These are phyloP conservation scores for Ochropacha duplaris DNA, from an alignment of 2,888 invertebrate genomes.

Conservation along the genomic window DNA sequence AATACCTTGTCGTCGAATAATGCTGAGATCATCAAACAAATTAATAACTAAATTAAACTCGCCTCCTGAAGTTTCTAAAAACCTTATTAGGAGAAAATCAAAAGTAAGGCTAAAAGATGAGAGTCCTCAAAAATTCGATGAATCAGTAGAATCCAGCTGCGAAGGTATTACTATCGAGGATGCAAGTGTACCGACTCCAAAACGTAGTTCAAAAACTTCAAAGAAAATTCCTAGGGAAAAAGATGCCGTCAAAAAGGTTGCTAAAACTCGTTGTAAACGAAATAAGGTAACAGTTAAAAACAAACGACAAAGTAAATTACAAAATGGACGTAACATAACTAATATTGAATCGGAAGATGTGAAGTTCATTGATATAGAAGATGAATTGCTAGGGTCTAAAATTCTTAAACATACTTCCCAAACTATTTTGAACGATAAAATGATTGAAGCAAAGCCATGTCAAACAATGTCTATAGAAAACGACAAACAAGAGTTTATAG, in stretches of 20 bases:
- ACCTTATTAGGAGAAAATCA: slow-evolving; percentile 18
- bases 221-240: background rate
- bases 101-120: slow-evolving; percentile 25
- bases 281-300: background rate
- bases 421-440: background rate
- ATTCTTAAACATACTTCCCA: slow-evolving; percentile 27
- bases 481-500: background rate
- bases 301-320: slow-evolving; percentile 11
- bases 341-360: background rate
- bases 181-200: background rate
- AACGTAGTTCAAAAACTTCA: background rate
- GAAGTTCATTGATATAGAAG: slow-evolving; percentile 39
- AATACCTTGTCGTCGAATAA: slow-evolving; percentile 37
- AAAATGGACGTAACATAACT: slow-evolving; percentile 14
- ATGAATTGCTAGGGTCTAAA: slow-evolving; percentile 37
- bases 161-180: background rate
- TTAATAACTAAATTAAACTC: slow-evolving; percentile 15
- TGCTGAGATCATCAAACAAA: slow-evolving; percentile 53
- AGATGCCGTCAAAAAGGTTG: background rate
- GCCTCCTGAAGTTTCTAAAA: slow-evolving; percentile 11
- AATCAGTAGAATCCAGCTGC: background rate
- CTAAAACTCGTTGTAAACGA: background rate
- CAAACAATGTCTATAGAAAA: background rate
- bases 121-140: background rate
- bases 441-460: background rate